These are phyloP conservation scores for Motacilla tschutschensis DNA, from an alignment of 2,113 vertebrate genomes.

Conservation along the genomic window DNA sequence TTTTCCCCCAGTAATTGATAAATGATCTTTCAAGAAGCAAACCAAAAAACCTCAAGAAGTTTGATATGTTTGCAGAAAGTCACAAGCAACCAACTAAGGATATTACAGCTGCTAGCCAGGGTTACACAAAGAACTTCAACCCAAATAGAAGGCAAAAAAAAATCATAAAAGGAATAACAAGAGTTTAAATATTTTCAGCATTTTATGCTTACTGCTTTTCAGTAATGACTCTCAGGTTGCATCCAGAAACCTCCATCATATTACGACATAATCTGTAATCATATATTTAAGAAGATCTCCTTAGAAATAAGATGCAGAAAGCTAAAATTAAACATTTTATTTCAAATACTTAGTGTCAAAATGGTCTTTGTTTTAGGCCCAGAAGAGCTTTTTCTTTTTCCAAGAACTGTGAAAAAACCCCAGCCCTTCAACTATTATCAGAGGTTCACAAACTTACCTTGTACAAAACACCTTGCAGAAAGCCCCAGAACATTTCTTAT, in stretches of 20 bases:
- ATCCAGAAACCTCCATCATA: background rate
- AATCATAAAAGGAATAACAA: background rate
- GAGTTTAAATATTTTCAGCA: background rate
- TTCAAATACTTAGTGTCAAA: background rate
- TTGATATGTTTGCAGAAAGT: background rate
- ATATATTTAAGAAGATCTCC: background rate
- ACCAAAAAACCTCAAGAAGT: background rate
- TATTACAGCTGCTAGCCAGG: background rate
- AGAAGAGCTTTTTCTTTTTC: background rate
- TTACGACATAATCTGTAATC: background rate
- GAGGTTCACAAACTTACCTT: background rate
- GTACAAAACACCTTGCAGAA: background rate
- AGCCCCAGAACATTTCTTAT: background rate
- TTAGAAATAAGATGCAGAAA: background rate
- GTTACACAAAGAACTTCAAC: background rate
- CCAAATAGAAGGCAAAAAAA: background rate
- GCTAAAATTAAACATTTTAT: background rate
- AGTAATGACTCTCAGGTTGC: background rate
- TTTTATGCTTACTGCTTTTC: background rate
- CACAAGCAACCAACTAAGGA: background rate
- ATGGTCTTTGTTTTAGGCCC: background rate
- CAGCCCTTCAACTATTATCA: background rate
- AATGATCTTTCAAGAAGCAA: background rate
- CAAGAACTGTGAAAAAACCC: background rate
- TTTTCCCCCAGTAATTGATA: background rate